Evolutionary conservation across 1,140 invertebrate species (phyloP).

Genomic region (Latrodectus geometricus): DNA sequence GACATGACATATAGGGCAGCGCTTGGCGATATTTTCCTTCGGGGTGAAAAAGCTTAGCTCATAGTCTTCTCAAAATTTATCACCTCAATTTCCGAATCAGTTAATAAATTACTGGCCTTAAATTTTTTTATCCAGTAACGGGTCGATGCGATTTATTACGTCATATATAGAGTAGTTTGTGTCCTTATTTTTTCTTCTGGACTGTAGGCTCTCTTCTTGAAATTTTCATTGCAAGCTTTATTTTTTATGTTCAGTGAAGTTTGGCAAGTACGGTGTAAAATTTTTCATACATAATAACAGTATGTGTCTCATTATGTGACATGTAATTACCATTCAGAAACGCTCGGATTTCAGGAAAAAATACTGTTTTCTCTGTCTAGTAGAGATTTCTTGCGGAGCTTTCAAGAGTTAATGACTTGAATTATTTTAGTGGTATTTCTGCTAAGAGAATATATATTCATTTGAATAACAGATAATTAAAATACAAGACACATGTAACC

Average conservation of each 20-base stretch:
- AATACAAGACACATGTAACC: background rate
- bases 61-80: constrained; percentile 1
- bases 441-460: background rate
- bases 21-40: constrained; percentile 16
- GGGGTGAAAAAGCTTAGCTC: background rate
- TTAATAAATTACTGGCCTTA: constrained; percentile 14
- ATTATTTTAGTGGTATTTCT: background rate
- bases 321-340: background rate
- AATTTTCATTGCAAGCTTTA: background rate
- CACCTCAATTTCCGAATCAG: constrained; percentile 18
- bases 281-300: constrained; percentile 17
- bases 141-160: background rate
- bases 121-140: background rate
- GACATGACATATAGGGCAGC: background rate
- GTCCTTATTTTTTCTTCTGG: background rate
- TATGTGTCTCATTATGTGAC: constrained; percentile 4
- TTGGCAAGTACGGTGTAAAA: background rate
- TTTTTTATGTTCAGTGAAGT: background rate
- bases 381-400: background rate
- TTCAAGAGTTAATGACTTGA: background rate
- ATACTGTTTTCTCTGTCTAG: background rate
- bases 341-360: background rate
- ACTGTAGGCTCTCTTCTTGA: background rate
- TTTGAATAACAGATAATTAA: background rate
- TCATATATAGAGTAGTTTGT: background rate